phyloP scores from a whole-genome alignment of 2,888 invertebrate genomes.

The Perizoma flavofasciatum region DNA sequence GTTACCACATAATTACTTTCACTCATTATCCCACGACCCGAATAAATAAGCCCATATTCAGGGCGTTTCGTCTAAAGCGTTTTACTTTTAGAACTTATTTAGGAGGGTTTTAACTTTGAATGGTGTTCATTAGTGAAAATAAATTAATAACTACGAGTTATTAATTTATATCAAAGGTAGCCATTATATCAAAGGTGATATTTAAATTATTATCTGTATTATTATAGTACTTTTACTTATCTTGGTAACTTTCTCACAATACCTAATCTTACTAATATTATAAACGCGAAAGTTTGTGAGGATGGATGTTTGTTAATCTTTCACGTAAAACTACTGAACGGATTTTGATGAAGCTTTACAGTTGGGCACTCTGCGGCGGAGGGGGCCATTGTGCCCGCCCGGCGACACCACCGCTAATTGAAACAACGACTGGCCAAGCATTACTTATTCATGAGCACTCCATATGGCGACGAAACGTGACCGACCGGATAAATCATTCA shows the following conservation, averaged over 20 bases:
- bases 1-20: slow-evolving; percentile 77
- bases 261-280: too few relatives aligned
- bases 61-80: slow-evolving; percentile 4
- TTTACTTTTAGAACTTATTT: slow-evolving; percentile 14
- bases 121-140: neutral
- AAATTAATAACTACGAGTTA: neutral
- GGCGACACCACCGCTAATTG: slow-evolving; percentile 82
- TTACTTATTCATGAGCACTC: slow-evolving; percentile 83
- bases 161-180: too few relatives aligned
- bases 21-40: slow-evolving; percentile 59
- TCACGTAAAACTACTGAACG: too few relatives aligned
- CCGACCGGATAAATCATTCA: slow-evolving; percentile 79
- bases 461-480: slow-evolving; percentile 80
- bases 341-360: too few relatives aligned
- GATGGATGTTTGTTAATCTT: too few relatives aligned
- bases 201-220: neutral
- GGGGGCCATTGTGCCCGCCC: slow-evolving; percentile 65
- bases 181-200: neutral
- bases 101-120: slow-evolving; percentile 23
- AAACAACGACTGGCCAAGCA: slow-evolving; percentile 80
- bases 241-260: too few relatives aligned
- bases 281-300: too few relatives aligned
- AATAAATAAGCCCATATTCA: slow-evolving; percentile 38
- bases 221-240: neutral
- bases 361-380: slow-evolving; percentile 42